Base-by-base conservation (phyloP, 35 echinoderm and acorn worm species). In the Ophiothrix spiculata region DNA sequence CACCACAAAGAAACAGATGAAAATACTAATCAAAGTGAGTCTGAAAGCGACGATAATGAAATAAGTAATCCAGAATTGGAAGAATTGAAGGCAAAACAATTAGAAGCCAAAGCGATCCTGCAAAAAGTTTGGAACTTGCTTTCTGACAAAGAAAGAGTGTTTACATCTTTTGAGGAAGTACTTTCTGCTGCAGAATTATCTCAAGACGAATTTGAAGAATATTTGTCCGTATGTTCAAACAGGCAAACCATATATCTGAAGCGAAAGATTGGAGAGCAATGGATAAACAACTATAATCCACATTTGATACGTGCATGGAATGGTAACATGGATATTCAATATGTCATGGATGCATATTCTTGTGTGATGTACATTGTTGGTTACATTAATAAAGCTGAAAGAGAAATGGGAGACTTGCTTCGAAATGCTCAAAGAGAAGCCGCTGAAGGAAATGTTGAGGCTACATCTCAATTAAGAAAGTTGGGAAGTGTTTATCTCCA, bases 281-380 rank as follows among this genome's bases (percentile, higher is more conserved):
- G 88, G 88, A 39, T 90, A 29, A 90, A 90, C 39, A 45, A 84
- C 15, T 90, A 90, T 49, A 84, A 69, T n/a, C 60, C 60, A 15
- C 60, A 69, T 69, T 69, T 83, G 17, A 11, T 49, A 35, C 35
- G 64, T 69, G 35, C 34, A 25, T 95, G 93, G 90, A 92, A 92
- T 87, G 84, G 42, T 33, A 92, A 92, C 80, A 74, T 92, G 80
- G 90, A 92, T 74, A 92, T 83, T 41, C 90, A 92, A 78, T 92
- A 69, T 81, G 78, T 92, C n/a, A 49, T 75, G 11, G 85, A 92
- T 88, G 79, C 79, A 13, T 92, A 92, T 77, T 45, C 36, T 31
- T 92, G 91, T 92, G 91, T 84, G 33, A 64, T 84, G 54, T 76
- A 86, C 56, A 91, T 86, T 28, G 49, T 93, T 6, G 89, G 86